Evolutionary conservation across 2,797 vertebrate genomes (phyloP), one percentile per base, ranked within the genome.

Genomic region (Mormyrus hasselquistii): DNA sequence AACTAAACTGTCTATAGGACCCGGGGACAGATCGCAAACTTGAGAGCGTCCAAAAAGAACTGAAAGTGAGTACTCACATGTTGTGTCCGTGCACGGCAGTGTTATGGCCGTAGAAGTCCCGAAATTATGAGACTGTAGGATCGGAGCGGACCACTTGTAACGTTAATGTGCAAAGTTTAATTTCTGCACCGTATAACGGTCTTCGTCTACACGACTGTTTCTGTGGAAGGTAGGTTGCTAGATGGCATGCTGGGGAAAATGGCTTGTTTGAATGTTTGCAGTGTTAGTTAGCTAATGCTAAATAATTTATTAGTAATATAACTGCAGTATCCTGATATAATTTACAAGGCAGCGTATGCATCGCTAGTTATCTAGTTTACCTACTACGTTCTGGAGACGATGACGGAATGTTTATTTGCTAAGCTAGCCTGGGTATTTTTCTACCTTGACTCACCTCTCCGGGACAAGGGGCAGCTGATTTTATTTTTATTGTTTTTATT

Each of bases 41-140:
- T 92, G 87, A 90, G 90, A 88, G 86, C 90, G 92, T 92, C 90
- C 92, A 82, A 90, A 91, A 88, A 91, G 89, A 88, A 87, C 88
- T 34, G 59, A 89, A 88, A 90, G 90, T 89, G 91, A 62, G 89
- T 92, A 92, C 92, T 91, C 91, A 91, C 90, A 91, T 93, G 92
- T 90, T 90, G 89, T 90, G 91, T 94, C 92, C 93, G 91, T 90
- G 92, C 38, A 92, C 91, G 29, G 38, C 53, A 89, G 82, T 9
- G 79, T 65, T 6, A 86, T 91, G 88, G 87, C 87, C 44, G 57
- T 89, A 16, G 53, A 84, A 90, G 29, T 34, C n/a, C 62, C 50
- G 44, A 88, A 91, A 90, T 47, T 25, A 92, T 93, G 91, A 86
- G 86, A 87, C 90, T 85, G 59, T 79, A 59, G 29, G 88, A 90